phyloP scores from a whole-genome alignment of 2,888 invertebrate species.

The Xylocampa areola region DNA sequence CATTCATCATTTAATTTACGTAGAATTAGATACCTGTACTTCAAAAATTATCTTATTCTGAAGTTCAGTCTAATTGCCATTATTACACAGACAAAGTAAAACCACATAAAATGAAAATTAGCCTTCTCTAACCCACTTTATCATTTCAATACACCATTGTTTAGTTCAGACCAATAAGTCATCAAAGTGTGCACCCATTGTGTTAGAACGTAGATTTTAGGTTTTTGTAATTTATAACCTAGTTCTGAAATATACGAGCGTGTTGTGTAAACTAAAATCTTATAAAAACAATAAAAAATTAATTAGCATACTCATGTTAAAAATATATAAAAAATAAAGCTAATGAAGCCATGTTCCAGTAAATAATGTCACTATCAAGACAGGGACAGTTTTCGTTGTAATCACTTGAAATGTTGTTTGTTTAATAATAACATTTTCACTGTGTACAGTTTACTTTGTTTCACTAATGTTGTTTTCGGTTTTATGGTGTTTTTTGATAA shows the following conservation, averaged over 20 bases:
- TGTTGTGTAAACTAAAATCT: constrained; percentile 35
- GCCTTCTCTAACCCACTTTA: constrained; percentile 52
- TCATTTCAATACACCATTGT: constrained; percentile 78
- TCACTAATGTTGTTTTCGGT: constrained; percentile 36
- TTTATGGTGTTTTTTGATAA: constrained; percentile 31
- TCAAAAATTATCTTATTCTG: background rate
- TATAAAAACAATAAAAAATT: constrained; percentile 16
- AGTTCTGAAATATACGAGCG: constrained; percentile 38
- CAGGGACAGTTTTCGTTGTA: background rate
- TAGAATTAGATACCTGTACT: background rate
- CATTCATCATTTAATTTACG: background rate
- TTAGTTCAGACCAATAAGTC: constrained; percentile 58
- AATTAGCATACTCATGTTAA: background rate
- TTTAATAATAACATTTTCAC: constrained; percentile 35
- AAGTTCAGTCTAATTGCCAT: background rate
- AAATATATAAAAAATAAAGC: constrained; percentile 12
- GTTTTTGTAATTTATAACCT: constrained; percentile 43
- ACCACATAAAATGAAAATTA: constrained; percentile 25
- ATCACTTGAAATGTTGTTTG: constrained; percentile 25
- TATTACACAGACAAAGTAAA: constrained; percentile 26
- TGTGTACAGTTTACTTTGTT: constrained; percentile 23
- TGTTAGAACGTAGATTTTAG: constrained; percentile 56
- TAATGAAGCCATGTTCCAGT: constrained; percentile 2
- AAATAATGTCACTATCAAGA: constrained; percentile 4
- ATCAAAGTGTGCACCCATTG: constrained; percentile 61